Percentiles rank a stretch among this genome's conserved stretches.
Evolutionary conservation across 2,113 vertebrate genomes (phyloP).

Genomic region (Corythaeola cristata): DNA sequence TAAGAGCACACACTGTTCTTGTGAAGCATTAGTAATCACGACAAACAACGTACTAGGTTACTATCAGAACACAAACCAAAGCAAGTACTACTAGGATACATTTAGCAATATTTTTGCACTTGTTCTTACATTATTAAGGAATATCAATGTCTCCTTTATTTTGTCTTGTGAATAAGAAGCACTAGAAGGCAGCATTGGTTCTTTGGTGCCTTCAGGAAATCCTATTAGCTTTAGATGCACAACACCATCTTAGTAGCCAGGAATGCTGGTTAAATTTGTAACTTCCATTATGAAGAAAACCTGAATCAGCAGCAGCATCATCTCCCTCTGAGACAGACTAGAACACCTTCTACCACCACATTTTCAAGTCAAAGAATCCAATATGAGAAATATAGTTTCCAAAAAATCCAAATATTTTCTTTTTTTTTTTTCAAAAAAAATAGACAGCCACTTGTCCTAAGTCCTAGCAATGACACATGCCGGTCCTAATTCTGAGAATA

Average conservation of each 20-base stretch:
- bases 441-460: not conserved
- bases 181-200: not conserved
- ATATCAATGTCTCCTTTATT: not conserved
- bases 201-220: not conserved
- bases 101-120: not conserved
- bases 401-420: not conserved
- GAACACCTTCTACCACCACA: accelerated
- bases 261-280: not conserved
- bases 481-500: not conserved
- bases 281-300: not conserved
- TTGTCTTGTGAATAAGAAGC: not conserved
- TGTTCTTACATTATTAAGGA: not conserved
- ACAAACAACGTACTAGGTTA: not conserved
- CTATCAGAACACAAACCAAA: not conserved
- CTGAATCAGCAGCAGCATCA: not conserved
- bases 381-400: not conserved
- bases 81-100: not conserved
- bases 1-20: not conserved
- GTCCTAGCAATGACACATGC: not conserved
- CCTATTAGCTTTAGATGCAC: not conserved
- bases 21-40: not conserved
- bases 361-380: not conserved
- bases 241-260: not conserved
- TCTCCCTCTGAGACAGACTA: not conserved
- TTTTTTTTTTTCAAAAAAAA: not conserved